These are phyloP conservation scores for Pseudococcus longispinus DNA, from an alignment of 2,888 invertebrate genomes.

Conservation along the genomic window DNA sequence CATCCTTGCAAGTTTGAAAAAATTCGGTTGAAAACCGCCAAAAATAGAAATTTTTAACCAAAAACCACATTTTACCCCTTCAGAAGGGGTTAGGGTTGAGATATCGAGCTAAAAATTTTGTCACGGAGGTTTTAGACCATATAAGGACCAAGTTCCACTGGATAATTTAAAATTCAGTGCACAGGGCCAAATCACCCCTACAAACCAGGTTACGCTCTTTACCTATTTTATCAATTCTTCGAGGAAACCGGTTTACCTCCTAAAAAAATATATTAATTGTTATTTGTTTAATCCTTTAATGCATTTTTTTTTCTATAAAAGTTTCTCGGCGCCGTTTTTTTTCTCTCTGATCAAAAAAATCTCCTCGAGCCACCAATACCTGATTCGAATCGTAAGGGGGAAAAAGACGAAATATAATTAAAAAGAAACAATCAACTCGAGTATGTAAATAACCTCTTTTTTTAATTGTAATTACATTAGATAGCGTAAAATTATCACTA, in stretches of 20 bases:
- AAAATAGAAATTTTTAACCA: too few relatives aligned
- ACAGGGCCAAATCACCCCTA: too few relatives aligned
- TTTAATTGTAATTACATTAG: slow-evolving; percentile 18
- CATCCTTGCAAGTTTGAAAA: too few relatives aligned
- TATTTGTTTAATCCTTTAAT: slow-evolving; percentile 28
- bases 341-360: background rate
- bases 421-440: slow-evolving; percentile 11
- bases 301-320: slow-evolving; percentile 6
- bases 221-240: background rate
- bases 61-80: too few relatives aligned
- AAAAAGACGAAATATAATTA: slow-evolving; percentile 4
- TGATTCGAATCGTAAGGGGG: background rate
- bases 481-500: slow-evolving; percentile 28
- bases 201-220: too few relatives aligned
- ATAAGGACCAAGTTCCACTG: too few relatives aligned
- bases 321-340: slow-evolving; percentile 19
- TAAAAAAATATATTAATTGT: slow-evolving; percentile 19
- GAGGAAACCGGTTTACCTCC: background rate
- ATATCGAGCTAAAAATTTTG: too few relatives aligned
- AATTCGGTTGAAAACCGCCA: too few relatives aligned
- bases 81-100: too few relatives aligned
- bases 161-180: too few relatives aligned
- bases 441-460: background rate
- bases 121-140: too few relatives aligned
- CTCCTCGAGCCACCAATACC: background rate